phyloP scores from a whole-genome alignment of 2,888 invertebrate species.

The Andricus curvator region DNA sequence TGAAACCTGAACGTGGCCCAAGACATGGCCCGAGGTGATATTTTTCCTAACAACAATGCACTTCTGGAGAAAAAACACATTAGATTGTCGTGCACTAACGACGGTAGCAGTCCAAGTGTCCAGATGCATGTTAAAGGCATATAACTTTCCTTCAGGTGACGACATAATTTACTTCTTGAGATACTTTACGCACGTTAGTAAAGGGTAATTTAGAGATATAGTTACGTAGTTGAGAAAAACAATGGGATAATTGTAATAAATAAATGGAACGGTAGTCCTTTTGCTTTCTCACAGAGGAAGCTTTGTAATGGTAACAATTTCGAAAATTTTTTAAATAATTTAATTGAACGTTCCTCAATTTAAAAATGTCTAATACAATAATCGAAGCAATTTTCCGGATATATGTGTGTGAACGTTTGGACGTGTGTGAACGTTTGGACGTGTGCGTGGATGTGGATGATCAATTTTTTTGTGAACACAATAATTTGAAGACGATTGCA shows the following conservation, averaged over 20 bases:
- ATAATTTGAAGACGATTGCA: too few relatives aligned
- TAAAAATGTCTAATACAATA: too few relatives aligned
- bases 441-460: too few relatives aligned
- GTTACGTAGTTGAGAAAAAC: not conserved
- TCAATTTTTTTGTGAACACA: too few relatives aligned
- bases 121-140: slow-evolving; percentile 17
- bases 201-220: not conserved
- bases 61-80: slow-evolving; percentile 5
- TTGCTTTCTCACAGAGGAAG: too few relatives aligned
- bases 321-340: too few relatives aligned
- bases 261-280: too few relatives aligned
- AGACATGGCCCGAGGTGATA: slow-evolving; percentile 24
- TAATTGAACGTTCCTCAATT: too few relatives aligned
- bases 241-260: not conserved
- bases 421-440: too few relatives aligned
- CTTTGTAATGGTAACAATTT: too few relatives aligned
- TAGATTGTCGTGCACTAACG: slow-evolving; percentile 21
- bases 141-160: slow-evolving; percentile 32
- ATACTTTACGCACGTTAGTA: not conserved
- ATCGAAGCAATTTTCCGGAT: too few relatives aligned
- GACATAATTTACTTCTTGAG: slow-evolving; percentile 11
- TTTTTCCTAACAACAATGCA: slow-evolving; percentile 33
- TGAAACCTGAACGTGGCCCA: slow-evolving; percentile 24
- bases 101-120: not conserved
- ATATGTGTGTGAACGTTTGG: too few relatives aligned